Evolutionary conservation across 2,113 vertebrate genomes (phyloP).

Genomic region (Coptodon bakossiorum): DNA sequence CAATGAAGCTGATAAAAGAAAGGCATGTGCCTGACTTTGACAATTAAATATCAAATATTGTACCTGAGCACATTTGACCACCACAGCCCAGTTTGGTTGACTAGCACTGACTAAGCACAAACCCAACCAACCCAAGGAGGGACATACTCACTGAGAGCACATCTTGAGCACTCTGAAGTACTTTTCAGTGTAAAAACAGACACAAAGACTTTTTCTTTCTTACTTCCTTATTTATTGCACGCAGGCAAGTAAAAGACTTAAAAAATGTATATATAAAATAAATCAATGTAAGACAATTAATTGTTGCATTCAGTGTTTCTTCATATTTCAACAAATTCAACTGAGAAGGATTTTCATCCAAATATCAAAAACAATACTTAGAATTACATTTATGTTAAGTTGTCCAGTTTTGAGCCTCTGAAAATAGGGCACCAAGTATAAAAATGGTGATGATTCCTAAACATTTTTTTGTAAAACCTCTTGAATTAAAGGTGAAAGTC

Average conservation of each 20-base stretch:
- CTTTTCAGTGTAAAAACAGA: background rate
- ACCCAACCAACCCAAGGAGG: background rate
- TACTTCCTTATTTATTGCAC: background rate
- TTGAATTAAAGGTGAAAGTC: background rate
- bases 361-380: fast-evolving
- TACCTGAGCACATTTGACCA: background rate
- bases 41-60: background rate
- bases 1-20: background rate
- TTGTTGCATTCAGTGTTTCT: background rate
- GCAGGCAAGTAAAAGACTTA: fast-evolving
- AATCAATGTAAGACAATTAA: background rate
- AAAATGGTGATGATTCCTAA: background rate
- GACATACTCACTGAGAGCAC: background rate
- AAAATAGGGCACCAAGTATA: background rate
- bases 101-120: background rate
- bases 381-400: fast-evolving
- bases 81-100: background rate
- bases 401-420: background rate
- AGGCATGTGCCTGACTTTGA: background rate
- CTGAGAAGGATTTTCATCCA: fast-evolving
- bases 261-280: background rate
- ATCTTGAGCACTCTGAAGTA: background rate
- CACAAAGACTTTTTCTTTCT: background rate
- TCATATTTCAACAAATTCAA: background rate
- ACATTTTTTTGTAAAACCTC: background rate